Percentiles rank a stretch among this genome's conserved stretches.
These are phyloP conservation scores for Hirundichthys speculiger DNA, from an alignment of 2,113 vertebrate species.

Conservation along the genomic window DNA sequence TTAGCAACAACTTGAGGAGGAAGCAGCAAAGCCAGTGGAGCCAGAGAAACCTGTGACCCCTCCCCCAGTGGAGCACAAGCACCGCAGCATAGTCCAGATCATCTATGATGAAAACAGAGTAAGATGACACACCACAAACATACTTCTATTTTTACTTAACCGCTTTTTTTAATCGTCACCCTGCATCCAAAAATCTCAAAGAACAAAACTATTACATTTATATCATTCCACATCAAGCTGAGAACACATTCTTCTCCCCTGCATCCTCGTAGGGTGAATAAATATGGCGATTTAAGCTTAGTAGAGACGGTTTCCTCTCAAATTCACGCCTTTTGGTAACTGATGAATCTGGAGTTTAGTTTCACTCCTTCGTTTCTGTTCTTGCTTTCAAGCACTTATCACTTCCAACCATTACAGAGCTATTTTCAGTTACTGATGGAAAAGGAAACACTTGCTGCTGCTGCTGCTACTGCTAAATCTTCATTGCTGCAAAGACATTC, in stretches of 20 bases:
- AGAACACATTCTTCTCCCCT: background rate
- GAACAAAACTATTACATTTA: background rate
- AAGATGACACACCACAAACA: constrained; percentile 37
- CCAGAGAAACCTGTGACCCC: constrained; percentile 96
- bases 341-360: background rate
- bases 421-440: background rate
- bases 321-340: background rate
- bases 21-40: constrained; percentile 97
- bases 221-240: background rate
- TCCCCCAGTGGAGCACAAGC: constrained; percentile 98
- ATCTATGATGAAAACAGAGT: constrained; percentile 99
- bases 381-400: background rate
- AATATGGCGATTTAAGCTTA: background rate
- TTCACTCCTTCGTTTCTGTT: background rate
- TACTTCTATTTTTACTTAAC: background rate
- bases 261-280: background rate
- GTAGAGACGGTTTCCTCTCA: background rate
- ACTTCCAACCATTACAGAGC: background rate
- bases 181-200: background rate
- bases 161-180: background rate
- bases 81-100: constrained; percentile 98
- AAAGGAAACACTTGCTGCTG: constrained; percentile 7
- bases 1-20: constrained; percentile 99
- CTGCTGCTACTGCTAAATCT: background rate
- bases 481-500: background rate